These are phyloP conservation scores for Drosophila bocqueti DNA, from an alignment of 1,140 invertebrate genomes.

Conservation along the genomic window DNA sequence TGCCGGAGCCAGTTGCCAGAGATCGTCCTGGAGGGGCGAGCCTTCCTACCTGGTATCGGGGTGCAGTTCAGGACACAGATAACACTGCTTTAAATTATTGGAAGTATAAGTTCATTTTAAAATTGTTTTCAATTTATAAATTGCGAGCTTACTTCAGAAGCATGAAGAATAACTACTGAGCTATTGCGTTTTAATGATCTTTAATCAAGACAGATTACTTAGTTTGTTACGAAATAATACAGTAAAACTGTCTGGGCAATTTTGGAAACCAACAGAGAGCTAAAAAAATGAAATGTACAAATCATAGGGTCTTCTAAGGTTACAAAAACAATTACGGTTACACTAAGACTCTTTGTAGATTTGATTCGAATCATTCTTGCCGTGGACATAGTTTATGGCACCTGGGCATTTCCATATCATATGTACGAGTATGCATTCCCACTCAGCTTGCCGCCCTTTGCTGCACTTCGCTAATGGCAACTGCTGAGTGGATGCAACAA, in stretches of 20 bases:
- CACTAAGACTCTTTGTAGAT: not conserved
- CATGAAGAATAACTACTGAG: not conserved
- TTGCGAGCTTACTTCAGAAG: not conserved
- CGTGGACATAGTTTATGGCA: slow-evolving; percentile 13
- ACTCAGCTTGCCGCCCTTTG: slow-evolving; percentile 16
- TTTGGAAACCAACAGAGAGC: not conserved
- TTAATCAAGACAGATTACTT: not conserved
- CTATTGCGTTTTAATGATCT: not conserved
- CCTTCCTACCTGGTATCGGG: not conserved
- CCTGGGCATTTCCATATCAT: slow-evolving; percentile 44
- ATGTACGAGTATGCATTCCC: slow-evolving; percentile 7
- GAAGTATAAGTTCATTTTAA: not conserved
- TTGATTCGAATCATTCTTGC: not conserved
- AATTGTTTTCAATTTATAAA: not conserved
- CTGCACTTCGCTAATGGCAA: slow-evolving; percentile 61
- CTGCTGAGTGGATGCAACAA: slow-evolving; percentile 81
- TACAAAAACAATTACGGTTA: not conserved
- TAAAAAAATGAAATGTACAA: no score
- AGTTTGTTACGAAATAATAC: not conserved
- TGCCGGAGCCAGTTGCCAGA: slow-evolving; percentile 4
- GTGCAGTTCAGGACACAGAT: not conserved
- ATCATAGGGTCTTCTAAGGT: not conserved
- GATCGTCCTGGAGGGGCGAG: not conserved
- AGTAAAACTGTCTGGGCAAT: not conserved
- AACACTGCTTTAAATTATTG: not conserved